Evolutionary conservation across 1,140 invertebrate genomes (phyloP), one percentile per base, ranked within the genome.

Genomic region (Rhagoletis zephyria): DNA sequence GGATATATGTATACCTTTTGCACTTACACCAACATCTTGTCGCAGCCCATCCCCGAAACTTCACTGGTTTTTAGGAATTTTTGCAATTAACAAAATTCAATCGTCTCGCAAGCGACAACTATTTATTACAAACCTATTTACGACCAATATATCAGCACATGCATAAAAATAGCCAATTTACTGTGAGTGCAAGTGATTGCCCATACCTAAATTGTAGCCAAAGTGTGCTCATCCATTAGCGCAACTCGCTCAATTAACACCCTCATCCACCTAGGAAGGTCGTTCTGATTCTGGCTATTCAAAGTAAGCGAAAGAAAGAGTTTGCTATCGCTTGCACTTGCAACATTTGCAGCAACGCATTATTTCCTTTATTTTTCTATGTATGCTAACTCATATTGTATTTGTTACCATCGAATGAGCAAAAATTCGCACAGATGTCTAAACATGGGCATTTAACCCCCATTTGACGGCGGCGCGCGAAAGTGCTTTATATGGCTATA

Each of bases 371-470:
- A 63, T 81, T 56, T n/a, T 56, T 81, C 30, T 30, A 30, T 30
- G 56, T n/a, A 19, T 42, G 45, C 74, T 56, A 56, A 81, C 74
- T 7, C 10, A 30, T 81, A 81, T 56, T 81, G 74, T 56, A 81
- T 81, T 81, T 81, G 74, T 59, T 70, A 85, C 77, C 59, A 60
- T 85, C 59, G 67, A 87, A 87, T 88, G 70, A 87, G 88, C 89
- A 87, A 88, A 89, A 90, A 90, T 90, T 87, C 85, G 77, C 87
- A 67, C 91, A 92, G 91, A 92, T 92, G 91, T 90, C 88, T 92
- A 92, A 92, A 91, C 89, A 90, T 70, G 77, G 81, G 88, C 89
- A 90, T 91, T 92, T 91, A 92, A 92, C 91, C 89, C 89, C 89
- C 90, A 89, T 90, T 90, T 88, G 89, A 87, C 90, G 91, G 90